These are phyloP conservation scores for Pantherophis vulpinus DNA, from an alignment of 2,797 vertebrate genomes.

Conservation along the genomic window DNA sequence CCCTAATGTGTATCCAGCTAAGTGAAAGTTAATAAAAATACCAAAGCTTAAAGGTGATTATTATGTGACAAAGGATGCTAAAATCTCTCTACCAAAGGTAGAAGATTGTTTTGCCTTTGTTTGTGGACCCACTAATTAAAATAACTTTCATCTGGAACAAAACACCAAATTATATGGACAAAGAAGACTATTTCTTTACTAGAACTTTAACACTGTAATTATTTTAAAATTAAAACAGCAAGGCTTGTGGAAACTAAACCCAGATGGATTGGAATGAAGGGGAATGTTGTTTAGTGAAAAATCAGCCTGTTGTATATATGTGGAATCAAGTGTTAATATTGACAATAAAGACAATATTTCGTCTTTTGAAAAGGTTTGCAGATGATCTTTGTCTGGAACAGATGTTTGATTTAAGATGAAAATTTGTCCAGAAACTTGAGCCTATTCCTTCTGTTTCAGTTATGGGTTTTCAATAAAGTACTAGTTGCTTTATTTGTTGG, in stretches of 20 bases:
- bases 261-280: neutral
- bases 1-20: neutral
- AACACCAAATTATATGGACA: constrained; percentile 10
- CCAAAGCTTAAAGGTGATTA: neutral
- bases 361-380: neutral
- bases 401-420: neutral
- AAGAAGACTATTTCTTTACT: neutral
- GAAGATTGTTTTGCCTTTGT: neutral
- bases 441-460: neutral
- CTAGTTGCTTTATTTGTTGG: neutral
- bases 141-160: constrained; percentile 11
- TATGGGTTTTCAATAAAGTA: neutral
- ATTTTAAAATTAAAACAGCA: neutral
- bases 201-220: constrained; percentile 21
- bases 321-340: neutral
- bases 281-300: neutral
- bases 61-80: neutral
- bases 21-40: neutral
- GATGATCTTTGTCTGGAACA: neutral
- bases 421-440: neutral
- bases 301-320: neutral
- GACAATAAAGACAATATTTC: neutral
- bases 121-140: neutral
- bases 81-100: constrained; percentile 26
- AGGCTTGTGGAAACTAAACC: neutral